A percentile compares a stretch with the other conserved stretches of the same genome.
phyloP scores from a whole-genome alignment of 2,113 vertebrate genomes.

The Tragulus kanchil region DNA sequence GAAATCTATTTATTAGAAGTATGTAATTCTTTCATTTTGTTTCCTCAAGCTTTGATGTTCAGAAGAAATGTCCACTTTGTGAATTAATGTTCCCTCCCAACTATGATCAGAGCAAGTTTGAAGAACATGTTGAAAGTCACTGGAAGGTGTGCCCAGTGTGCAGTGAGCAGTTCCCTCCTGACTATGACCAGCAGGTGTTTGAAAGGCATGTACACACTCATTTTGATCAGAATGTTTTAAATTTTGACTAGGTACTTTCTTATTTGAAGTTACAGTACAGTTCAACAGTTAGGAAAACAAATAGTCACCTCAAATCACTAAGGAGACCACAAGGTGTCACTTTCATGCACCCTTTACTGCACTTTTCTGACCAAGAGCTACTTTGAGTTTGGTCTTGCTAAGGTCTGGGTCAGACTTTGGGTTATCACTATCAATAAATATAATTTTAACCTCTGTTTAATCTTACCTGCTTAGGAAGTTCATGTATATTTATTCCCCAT shows the following conservation, averaged over 20 bases:
- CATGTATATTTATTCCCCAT: conserved; percentile 79
- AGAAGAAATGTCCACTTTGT: conserved; percentile 97
- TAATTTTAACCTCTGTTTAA: conserved; percentile 76
- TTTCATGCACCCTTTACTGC: conserved; percentile 3
- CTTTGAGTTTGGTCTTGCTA: conserved; percentile 67
- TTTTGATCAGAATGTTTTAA: conserved; percentile 94
- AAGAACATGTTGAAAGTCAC: conserved; percentile 98
- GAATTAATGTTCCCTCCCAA: conserved; percentile 98
- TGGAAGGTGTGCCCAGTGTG: conserved; percentile 99
- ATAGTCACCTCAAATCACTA: conserved; percentile 28
- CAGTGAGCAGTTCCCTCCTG: conserved; percentile 97
- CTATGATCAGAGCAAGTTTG: conserved; percentile 98
- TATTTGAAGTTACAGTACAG: conserved; percentile 64
- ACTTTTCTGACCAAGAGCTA: conserved; percentile 75
- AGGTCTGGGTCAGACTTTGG: conserved; percentile 50
- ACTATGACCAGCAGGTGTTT: conserved; percentile 96
- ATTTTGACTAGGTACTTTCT: conserved; percentile 90
- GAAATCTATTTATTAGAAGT: conserved; percentile 42
- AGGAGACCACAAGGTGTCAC: conserved; percentile 36
- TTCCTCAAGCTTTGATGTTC: conserved; percentile 91
- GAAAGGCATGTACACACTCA: conserved; percentile 98
- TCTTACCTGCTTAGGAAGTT: conserved; percentile 75
- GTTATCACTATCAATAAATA: conserved; percentile 71
- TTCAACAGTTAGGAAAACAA: conserved; percentile 68
- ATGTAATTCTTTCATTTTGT: conserved; percentile 60